These are phyloP conservation scores for Synanthedon formicaeformis DNA, from an alignment of 2,888 invertebrate species.

Conservation along the genomic window DNA sequence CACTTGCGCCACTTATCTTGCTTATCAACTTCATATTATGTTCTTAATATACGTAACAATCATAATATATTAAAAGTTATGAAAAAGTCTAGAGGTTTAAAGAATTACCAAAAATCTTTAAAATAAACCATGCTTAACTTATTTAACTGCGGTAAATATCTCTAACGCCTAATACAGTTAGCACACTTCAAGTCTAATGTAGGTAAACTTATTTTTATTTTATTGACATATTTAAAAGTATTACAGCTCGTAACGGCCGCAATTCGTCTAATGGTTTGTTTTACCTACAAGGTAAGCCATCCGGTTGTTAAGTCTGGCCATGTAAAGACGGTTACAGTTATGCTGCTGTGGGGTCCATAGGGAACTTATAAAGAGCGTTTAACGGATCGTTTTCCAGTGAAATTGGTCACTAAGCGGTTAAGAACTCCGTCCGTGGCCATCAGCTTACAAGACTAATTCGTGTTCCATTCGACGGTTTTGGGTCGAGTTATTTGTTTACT, in stretches of 20 bases:
- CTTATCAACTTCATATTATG: too few relatives aligned
- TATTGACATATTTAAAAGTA: too few relatives aligned
- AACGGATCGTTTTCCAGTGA: slow-evolving; percentile 24
- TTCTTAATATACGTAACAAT: too few relatives aligned
- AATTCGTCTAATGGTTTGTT: background rate
- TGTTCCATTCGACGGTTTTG: slow-evolving; percentile 35
- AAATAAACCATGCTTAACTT: too few relatives aligned
- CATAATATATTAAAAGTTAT: too few relatives aligned
- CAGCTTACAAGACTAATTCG: slow-evolving; percentile 32
- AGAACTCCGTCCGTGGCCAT: slow-evolving; percentile 21
- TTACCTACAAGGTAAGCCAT: slow-evolving; percentile 12
- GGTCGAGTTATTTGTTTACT: slow-evolving; percentile 58
- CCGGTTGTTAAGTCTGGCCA: slow-evolving; percentile 14
- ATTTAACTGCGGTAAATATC: too few relatives aligned
- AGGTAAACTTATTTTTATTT: too few relatives aligned
- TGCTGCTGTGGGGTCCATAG: slow-evolving; percentile 23
- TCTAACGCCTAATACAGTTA: too few relatives aligned
- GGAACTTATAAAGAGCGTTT: slow-evolving; percentile 19
- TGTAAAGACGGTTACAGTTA: slow-evolving; percentile 30
- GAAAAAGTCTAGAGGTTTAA: too few relatives aligned
- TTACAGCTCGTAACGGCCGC: background rate
- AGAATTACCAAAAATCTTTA: too few relatives aligned
- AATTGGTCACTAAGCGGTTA: slow-evolving; percentile 21
- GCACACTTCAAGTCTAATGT: too few relatives aligned
- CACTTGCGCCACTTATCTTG: too few relatives aligned